Evolutionary conservation across 2,113 vertebrate genomes (phyloP).

Genomic region (Labeo rohita): DNA sequence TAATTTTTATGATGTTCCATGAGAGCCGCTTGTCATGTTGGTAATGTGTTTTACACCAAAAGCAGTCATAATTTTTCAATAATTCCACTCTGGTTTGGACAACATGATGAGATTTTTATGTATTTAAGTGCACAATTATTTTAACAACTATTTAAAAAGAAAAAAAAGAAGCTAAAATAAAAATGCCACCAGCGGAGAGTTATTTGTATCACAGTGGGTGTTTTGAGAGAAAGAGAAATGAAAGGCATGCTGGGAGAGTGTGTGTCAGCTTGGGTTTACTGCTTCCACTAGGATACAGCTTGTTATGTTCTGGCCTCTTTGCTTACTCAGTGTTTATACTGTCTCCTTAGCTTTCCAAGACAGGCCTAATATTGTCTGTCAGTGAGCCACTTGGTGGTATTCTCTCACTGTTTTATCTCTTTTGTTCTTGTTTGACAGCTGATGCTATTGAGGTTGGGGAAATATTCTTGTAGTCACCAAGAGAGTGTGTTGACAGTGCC

Average conservation of each 20-base stretch:
- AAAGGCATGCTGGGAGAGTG: constrained; percentile 14
- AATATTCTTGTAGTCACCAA: constrained; percentile 55
- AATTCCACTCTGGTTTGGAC: too few species aligned
- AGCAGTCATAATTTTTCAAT: background rate
- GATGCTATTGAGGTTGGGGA: constrained; percentile 48
- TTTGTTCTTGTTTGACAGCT: constrained; percentile 53
- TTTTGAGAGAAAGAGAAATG: constrained; percentile 7
- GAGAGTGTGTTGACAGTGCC: constrained; percentile 46
- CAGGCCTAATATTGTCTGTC: constrained; percentile 37
- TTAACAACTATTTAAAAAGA: background rate
- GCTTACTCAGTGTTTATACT: constrained; percentile 49
- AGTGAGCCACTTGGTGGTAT: constrained; percentile 33
- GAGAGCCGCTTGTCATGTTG: background rate
- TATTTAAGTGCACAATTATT: too few species aligned
- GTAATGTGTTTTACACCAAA: background rate
- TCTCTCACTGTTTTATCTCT: constrained; percentile 31
- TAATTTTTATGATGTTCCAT: background rate
- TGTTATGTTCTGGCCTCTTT: constrained; percentile 47
- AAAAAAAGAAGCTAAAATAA: background rate
- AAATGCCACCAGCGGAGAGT: background rate
- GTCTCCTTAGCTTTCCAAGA: constrained; percentile 52
- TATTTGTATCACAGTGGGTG: background rate
- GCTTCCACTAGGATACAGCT: constrained; percentile 51
- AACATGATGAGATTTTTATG: too few species aligned
- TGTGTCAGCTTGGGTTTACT: constrained; percentile 12